Evolutionary conservation across 2,888 invertebrate species (phyloP), one percentile per base, ranked within the genome.

Genomic region (Heliconius cydno): DNA sequence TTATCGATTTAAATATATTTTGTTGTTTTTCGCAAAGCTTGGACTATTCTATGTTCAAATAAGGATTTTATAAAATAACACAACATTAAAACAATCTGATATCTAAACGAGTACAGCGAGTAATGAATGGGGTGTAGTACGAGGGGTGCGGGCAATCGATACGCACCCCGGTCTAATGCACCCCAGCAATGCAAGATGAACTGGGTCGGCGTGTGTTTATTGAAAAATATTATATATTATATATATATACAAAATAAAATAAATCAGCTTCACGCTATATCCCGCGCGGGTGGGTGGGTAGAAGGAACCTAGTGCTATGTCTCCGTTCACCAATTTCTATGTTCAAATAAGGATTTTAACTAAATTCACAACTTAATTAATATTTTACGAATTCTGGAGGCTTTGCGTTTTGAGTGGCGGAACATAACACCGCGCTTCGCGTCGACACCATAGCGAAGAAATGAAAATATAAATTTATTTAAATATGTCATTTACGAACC

Each of bases 101-200:
- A 84, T 84, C 81, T 82, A 84, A 84, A 81, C 86, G 87, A 87
- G 90, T 87, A 86, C 90, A 89, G 90, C 91, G 88, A 90, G 89
- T 91, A 90, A 88, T 88, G 87, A 89, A 92, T 90, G 92, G 92
- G 91, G 90, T 90, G 88, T 88, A 86, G 83, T 60, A 84, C 77
- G 82, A 81, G 81, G 88, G 83, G 86, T 84, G 90, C 87, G 88
- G 86, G 88, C 90, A 93, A 94, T 94, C 94, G 93, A 94, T 94
- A 94, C 89, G 87, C 93, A 91, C 93, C 94, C 94, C 88, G 90
- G 90, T 89, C 92, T 91, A 92, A 91, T 92, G 92, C 92, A 93
- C 93, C 92, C 84, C 84, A 83, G 82, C 84, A 84, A 84, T 85
- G 78, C 81, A 81, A 77, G 84, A 83, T 83, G 84, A 84, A 84